A percentile compares a stretch with the other conserved stretches of the same genome.
Conservation (phyloP, 2,888 invertebrate genomes). For the Ametastegia equiseti region DNA sequence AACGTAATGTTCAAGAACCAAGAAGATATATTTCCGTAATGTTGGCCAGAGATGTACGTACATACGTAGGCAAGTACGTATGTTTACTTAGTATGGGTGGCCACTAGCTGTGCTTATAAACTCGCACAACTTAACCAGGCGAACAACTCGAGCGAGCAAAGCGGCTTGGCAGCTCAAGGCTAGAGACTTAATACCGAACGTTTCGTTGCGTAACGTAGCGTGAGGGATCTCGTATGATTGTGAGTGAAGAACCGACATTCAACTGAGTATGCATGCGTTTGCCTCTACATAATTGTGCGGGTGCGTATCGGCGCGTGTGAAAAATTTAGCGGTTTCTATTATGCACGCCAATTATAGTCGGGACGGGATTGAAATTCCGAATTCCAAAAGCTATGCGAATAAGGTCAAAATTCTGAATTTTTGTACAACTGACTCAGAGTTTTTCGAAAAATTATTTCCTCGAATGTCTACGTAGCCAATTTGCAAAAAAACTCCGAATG, state of each 20-base stretch:
- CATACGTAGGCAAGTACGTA: too few relatives aligned
- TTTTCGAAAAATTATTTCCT: too few relatives aligned
- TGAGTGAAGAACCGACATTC: too few relatives aligned
- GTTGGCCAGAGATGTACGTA: not conserved
- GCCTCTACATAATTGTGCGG: not conserved
- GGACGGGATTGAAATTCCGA: too few relatives aligned
- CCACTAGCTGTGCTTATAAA: not conserved
- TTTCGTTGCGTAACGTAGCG: conserved; percentile 37
- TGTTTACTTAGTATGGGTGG: conserved; percentile 8
- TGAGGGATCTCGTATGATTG: not conserved
- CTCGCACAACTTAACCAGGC: conserved; percentile 9
- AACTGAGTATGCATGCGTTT: not conserved
- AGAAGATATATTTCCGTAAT: not conserved
- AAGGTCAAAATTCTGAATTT: too few relatives aligned
- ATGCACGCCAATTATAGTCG: too few relatives aligned
- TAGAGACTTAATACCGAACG: conserved; percentile 41
- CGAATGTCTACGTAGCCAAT: too few relatives aligned
- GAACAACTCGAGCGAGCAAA: conserved; percentile 21
- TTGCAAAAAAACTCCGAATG: too few relatives aligned
- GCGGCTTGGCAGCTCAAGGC: conserved; percentile 43
- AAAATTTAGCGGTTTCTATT: conserved; percentile 4
- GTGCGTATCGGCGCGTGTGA: not conserved
- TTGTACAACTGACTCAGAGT: too few relatives aligned
- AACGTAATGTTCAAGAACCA: not conserved
- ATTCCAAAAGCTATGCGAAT: too few relatives aligned